Evolutionary conservation across 2,888 invertebrate species (phyloP), one percentile per base, ranked within the genome.

Genomic region (Danaus chrysippus): DNA sequence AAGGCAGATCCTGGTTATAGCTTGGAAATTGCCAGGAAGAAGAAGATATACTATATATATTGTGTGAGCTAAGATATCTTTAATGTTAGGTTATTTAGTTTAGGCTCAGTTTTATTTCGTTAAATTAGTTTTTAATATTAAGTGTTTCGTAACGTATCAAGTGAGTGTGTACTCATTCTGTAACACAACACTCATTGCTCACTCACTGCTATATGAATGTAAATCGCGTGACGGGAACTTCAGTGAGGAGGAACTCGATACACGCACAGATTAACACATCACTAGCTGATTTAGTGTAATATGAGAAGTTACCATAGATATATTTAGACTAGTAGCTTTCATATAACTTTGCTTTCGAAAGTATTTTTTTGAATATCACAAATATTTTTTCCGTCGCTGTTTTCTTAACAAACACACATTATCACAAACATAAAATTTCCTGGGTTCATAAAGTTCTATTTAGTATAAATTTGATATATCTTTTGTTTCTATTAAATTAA

Each of bases 161-260:
- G 65, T 67, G 62, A 63, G 58, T 63, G 62, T 58, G 56, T 61
- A 63, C 60, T 59, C 54, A 49, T 64, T 42, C 65, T 63, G 84
- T 79, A 84, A 84, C 71, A 65, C 69, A 65, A 83, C 65, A 78
- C 80, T 77, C 70, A 78, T 76, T 76, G 75, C 72, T 67, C 73
- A 73, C 68, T 72, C 74, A 77, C 72, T 74, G 11, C 0, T 17
- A 0, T n/a, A 49, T 49, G 49, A 49, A 49, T 49, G 49, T 17
- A 49, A 46, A n/a, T 49, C 49, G 66, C 71, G 70, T 69, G 69
- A 65, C 70, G 65, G 67, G 68, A 68, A 67, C 64, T 67, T 57
- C 44, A 60, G 23, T 57, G 55, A 53, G 49, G 63, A 52, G 59
- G 58, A 66, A 54, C 46, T 59, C 59, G 61, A 56, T 59, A 64